Evolutionary conservation across 2,113 vertebrate genomes (phyloP).

Genomic region (Ibidorhyncha struthersii): DNA sequence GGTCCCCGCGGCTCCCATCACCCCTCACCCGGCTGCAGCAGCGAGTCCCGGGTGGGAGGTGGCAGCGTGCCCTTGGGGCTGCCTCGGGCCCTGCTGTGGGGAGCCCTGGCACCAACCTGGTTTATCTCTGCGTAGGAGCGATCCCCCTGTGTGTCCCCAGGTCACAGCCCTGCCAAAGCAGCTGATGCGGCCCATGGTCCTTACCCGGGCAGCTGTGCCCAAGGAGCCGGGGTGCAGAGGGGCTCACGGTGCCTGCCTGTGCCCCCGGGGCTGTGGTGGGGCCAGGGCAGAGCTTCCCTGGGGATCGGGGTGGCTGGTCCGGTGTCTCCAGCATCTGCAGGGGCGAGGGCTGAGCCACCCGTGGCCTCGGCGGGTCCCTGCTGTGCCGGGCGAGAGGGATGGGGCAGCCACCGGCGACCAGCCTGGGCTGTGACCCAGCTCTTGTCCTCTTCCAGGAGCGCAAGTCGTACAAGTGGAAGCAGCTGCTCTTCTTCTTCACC

Average conservation of each 20-base stretch:
- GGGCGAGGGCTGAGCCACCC: not conserved
- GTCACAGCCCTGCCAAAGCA: not conserved
- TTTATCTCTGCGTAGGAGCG: too few species aligned
- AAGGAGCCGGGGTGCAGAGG: not conserved
- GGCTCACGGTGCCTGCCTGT: not conserved
- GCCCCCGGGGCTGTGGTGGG: accelerated
- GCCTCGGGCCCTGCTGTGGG: accelerated
- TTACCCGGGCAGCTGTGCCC: not conserved
- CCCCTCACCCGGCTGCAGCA: not conserved
- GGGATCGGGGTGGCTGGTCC: not conserved
- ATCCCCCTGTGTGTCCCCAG: accelerated
- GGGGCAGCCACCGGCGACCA: accelerated
- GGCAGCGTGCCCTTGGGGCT: not conserved
- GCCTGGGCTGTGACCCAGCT: not conserved
- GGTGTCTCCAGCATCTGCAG: accelerated
- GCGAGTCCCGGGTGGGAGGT: not conserved
- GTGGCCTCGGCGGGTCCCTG: accelerated
- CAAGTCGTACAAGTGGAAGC: conserved; percentile 87
- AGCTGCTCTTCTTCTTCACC: conserved; percentile 86
- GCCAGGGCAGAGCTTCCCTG: not conserved
- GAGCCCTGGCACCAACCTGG: too few species aligned
- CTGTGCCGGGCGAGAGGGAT: accelerated
- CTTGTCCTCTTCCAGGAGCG: conserved; percentile 77
- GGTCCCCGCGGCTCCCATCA: accelerated
- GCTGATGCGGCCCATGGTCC: accelerated